Evolutionary conservation across 2,113 vertebrate genomes (phyloP), one percentile per base, ranked within the genome.

Genomic region (Neodon shergylaensis): DNA sequence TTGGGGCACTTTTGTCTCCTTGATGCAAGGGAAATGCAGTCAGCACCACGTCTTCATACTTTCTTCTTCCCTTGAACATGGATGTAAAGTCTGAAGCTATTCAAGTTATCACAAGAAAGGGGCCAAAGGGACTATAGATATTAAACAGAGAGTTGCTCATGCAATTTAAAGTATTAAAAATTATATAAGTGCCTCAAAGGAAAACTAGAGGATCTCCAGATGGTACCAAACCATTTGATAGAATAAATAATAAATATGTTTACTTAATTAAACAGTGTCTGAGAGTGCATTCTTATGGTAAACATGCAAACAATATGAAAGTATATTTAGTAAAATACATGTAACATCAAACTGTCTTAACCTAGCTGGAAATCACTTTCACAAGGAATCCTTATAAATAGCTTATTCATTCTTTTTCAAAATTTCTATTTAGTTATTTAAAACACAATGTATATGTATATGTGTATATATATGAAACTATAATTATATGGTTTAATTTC

Each of bases 61-160:
- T 88, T 72, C 6, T 42, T 68, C 44, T 93, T 52, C 21, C 47
- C 49, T 87, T 90, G 17, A 84, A 42, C 14, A 61, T 1, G 31
- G 22, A 63, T n/a, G 61, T 6, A 33, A 90, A 33, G 84, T 74
- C 88, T 92, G 24, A 72, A 96, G 65, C 36, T 84, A 58, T 95
- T 47, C 39, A 85, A 90, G 79, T 6, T 70, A 74, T 70, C 42
- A 47, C 0, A 19, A 90, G 66, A 70, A 61, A 86, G 93, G 61
- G 42, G 49, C 74, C 73, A 89, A 28, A 4, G 58, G 74, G 58
- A 93, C 21, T 70, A 31, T 9, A 94, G 78, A 91, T 93, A 95
- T 94, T 96, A 96, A 95, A 96, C 24, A 91, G 79, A 95, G 83
- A 97, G 88, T 92, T 96, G 70, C 39, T 90, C 39, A 76, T 84